Conservation (phyloP, 2,113 vertebrate species). For the Xyrauchen texanus region DNA sequence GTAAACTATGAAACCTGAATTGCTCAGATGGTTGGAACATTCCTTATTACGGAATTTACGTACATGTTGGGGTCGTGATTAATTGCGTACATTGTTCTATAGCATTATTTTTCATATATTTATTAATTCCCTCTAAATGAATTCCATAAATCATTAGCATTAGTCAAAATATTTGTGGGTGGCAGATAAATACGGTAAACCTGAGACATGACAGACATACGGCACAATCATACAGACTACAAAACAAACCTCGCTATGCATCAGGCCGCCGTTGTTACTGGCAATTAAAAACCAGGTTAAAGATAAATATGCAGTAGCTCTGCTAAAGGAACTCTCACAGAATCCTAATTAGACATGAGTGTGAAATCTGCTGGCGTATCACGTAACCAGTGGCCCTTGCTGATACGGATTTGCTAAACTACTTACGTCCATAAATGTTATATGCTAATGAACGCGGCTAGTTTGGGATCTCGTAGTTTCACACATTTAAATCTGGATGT, state of each 20-base stretch:
- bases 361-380: constrained; percentile 1
- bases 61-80: no score
- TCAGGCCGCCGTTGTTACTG: background rate
- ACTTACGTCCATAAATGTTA: constrained; percentile 5
- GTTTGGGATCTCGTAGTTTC: background rate
- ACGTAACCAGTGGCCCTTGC: background rate
- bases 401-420: constrained; percentile 9
- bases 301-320: constrained; percentile 19
- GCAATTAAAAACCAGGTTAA: constrained; percentile 24
- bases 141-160: no score
- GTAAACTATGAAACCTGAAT: no score
- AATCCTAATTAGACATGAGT: constrained; percentile 19
- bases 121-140: no score
- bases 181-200: background rate
- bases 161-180: constrained; percentile 21
- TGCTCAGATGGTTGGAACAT: no score
- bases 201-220: background rate
- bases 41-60: no score
- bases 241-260: background rate
- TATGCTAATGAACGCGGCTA: constrained; percentile 10
- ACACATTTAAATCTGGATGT: background rate
- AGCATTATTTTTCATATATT: no score
- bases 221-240: background rate
- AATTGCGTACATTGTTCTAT: no score
- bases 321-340: background rate